Conservation (phyloP, 2,797 vertebrate species). For the Pseudocheirus occidentalis region DNA sequence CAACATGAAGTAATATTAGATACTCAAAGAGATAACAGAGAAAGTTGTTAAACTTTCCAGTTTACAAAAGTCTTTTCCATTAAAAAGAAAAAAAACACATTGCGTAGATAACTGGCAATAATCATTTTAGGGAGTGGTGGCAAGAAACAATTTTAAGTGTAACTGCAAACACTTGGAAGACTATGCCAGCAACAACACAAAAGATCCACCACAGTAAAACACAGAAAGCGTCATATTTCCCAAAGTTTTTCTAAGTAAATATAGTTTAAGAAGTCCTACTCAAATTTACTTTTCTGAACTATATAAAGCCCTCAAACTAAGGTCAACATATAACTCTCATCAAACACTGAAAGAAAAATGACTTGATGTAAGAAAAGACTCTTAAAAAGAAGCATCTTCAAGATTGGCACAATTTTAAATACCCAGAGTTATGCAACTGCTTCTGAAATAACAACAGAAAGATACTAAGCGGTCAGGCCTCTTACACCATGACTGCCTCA, state of each 20-base stretch:
- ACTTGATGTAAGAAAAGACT: neutral
- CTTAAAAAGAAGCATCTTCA: neutral
- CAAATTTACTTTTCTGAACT: neutral
- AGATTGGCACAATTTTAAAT: neutral
- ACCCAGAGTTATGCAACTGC: neutral
- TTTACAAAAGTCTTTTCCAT: neutral
- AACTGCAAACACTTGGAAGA: too few relatives aligned
- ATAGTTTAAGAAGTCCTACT: neutral
- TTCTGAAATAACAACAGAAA: neutral
- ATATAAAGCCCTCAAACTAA: neutral
- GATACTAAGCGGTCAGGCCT: neutral
- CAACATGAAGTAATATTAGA: neutral
- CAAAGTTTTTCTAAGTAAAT: neutral
- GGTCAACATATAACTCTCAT: neutral
- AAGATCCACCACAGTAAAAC: neutral
- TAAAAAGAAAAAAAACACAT: neutral
- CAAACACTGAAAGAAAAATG: neutral
- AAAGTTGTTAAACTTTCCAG: too few relatives aligned
- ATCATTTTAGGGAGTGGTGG: neutral
- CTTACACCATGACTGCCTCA: neutral
- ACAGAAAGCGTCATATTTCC: neutral
- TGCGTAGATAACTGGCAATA: neutral
- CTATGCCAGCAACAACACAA: neutral
- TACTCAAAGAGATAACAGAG: too few relatives aligned
- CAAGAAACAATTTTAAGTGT: neutral